phyloP scores from a whole-genome alignment of 1,140 invertebrate genomes.

The Drosophila ogumai region DNA sequence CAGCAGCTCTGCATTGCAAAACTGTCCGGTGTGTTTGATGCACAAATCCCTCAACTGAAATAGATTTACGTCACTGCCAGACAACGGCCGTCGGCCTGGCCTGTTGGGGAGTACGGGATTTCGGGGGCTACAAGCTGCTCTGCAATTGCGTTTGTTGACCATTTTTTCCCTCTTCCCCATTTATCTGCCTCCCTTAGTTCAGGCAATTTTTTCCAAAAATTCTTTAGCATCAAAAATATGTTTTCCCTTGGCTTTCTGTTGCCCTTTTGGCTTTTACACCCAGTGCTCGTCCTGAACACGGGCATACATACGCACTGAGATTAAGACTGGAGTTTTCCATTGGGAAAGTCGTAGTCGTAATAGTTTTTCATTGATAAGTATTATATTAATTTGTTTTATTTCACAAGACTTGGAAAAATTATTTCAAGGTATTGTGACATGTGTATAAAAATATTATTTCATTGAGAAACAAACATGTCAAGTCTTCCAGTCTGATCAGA shows the following conservation, averaged over 20 bases:
- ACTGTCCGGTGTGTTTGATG: conserved; percentile 79
- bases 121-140: conserved; percentile 18
- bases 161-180: conserved; percentile 48
- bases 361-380: not conserved
- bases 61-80: conserved; percentile 82
- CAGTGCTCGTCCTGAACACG: not conserved
- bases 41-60: conserved; percentile 82
- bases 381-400: not conserved
- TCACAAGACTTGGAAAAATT: not conserved
- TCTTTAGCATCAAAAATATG: conserved; percentile 77
- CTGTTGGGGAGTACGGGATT: not conserved
- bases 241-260: conserved; percentile 24
- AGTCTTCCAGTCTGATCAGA: not conserved
- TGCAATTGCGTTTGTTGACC: conserved; percentile 72
- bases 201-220: conserved; percentile 77
- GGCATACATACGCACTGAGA: too few species aligned
- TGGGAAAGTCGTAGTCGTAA: not conserved
- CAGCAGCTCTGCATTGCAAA: conserved; percentile 67
- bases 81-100: conserved; percentile 34
- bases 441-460: not conserved
- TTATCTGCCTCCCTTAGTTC: conserved; percentile 43
- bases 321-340: not conserved
- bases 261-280: conserved; percentile 26
- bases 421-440: not conserved
- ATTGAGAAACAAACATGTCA: not conserved